Evolutionary conservation across 2,797 vertebrate species (phyloP), one percentile per base, ranked within the genome.

Genomic region (Enteromius trimaculatus): DNA sequence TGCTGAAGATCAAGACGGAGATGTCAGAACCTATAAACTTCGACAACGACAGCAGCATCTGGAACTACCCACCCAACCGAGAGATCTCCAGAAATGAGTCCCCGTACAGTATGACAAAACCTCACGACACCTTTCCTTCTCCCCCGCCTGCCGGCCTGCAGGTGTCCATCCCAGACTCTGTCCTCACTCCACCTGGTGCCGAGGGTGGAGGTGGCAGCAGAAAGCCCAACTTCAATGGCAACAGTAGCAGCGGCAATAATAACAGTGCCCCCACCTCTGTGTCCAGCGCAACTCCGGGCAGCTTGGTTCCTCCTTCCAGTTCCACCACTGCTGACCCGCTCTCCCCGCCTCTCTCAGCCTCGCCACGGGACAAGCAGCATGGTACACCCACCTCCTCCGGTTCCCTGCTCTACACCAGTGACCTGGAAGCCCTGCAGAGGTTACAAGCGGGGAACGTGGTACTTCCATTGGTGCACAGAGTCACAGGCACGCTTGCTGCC

Each of bases 31-130:
- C 98, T 85, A 98, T 99, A 92, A 99, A 99, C 95, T 99, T 99
- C 84, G 98, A 99, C 96, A 99, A 99, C 1, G 98, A 99, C 94
- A 99, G 98, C 94, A 99, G 98, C 95, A 99, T 99, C 95, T 99
- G 98, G 98, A 99, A 99, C 95, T 99, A 96, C 90, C 98, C 98
- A 0, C 98, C 98, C 88, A 99, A 99, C 94, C 90, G 98, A 69
- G 98, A 99, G 95, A 99, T 99, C 88, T 98, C 97, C 90, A 95
- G 98, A 85, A 99, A 99, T 23, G 97, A 99, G 93, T 97, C 97
- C 1, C 97, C 97, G 42, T 99, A 97, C 93, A 99, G 98, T 93
- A 99, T 99, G 97, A 99, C 97, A 74, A 95, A 95, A 82, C 92
- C 93, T 88, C 95, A 96, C 0, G 96, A 99, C 89, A 92, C 95